Evolutionary conservation across 2,888 invertebrate species (phyloP).

Genomic region (Lordiphosa fenestrarum): DNA sequence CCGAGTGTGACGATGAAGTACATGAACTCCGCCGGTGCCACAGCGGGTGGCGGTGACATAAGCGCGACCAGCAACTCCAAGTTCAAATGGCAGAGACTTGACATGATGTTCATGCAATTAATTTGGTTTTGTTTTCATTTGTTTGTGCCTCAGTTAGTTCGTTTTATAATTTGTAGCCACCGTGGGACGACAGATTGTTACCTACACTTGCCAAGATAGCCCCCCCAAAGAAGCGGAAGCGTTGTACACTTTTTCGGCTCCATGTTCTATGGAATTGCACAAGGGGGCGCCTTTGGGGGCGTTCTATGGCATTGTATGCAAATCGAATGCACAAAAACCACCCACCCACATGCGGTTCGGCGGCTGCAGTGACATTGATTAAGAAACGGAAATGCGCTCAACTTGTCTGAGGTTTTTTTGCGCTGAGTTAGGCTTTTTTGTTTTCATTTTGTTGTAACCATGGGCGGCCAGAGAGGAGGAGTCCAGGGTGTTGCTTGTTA

Average conservation of each 20-base stretch:
- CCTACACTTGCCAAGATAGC: constrained; percentile 35
- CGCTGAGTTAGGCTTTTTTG: neutral
- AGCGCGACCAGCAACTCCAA: constrained; percentile 52
- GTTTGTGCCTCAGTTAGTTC: constrained; percentile 34
- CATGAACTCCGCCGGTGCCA: constrained; percentile 45
- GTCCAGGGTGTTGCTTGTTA: neutral
- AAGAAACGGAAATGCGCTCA: constrained; percentile 71
- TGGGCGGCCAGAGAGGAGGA: constrained; percentile 1
- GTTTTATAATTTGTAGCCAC: constrained; percentile 42
- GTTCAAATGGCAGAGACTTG: constrained; percentile 52
- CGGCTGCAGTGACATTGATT: constrained; percentile 69
- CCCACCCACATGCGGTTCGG: constrained; percentile 39
- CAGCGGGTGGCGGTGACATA: constrained; percentile 64
- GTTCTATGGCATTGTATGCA: constrained; percentile 57
- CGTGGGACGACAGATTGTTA: constrained; percentile 67
- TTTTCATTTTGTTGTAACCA: too few species aligned
- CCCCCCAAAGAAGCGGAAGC: constrained; percentile 53
- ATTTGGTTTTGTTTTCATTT: constrained; percentile 27
- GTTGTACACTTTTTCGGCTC: constrained; percentile 24
- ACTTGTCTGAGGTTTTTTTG: constrained; percentile 45
- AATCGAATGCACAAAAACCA: constrained; percentile 50
- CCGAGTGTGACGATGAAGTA: constrained; percentile 70
- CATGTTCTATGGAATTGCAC: constrained; percentile 47
- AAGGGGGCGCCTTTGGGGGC: constrained; percentile 27
- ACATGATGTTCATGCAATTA: constrained; percentile 41